Evolutionary conservation across 2,113 vertebrate genomes (phyloP).

Genomic region (Benitochromis conjunctus): DNA sequence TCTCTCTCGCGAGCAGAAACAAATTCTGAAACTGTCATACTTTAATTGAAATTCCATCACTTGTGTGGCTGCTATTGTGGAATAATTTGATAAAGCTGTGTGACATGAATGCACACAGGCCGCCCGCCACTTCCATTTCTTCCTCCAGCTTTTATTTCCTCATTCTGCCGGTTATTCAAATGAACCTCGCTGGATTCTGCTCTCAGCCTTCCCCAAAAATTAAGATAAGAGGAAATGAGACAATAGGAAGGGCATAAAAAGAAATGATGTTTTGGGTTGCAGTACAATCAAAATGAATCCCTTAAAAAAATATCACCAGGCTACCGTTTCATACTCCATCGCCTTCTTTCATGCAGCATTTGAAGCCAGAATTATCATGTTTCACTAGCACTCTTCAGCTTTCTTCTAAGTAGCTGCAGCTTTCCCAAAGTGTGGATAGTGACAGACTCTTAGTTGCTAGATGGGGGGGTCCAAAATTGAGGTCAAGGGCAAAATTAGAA

Average conservation of each 20-base stretch:
- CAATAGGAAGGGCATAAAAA: conserved; percentile 38
- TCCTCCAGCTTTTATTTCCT: conserved; percentile 59
- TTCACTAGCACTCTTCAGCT: not conserved
- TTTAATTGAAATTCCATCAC: conserved; percentile 75
- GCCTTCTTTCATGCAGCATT: not conserved
- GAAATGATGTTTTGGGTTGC: conserved; percentile 32
- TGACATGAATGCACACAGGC: conserved; percentile 57
- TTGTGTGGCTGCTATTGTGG: conserved; percentile 59
- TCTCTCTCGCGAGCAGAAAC: conserved; percentile 38
- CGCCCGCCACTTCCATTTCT: conserved; percentile 46
- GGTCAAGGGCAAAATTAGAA: conserved; percentile 57
- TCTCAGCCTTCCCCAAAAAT: conserved; percentile 35
- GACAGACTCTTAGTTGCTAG: conserved; percentile 24
- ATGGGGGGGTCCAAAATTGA: conserved; percentile 37
- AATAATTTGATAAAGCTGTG: conserved; percentile 67
- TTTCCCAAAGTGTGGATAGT: not conserved
- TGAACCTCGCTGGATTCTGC: conserved; percentile 47
- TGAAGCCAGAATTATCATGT: not conserved
- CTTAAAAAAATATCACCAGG: conserved; percentile 4
- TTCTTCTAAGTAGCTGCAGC: not conserved
- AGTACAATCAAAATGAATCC: conserved; percentile 3
- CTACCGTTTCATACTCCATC: not conserved
- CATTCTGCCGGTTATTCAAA: conserved; percentile 58
- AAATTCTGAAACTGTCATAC: conserved; percentile 67
- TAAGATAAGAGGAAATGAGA: conserved; percentile 52